Evolutionary conservation across 2,797 vertebrate species (phyloP).

Genomic region (Hydrolagus colliei): DNA sequence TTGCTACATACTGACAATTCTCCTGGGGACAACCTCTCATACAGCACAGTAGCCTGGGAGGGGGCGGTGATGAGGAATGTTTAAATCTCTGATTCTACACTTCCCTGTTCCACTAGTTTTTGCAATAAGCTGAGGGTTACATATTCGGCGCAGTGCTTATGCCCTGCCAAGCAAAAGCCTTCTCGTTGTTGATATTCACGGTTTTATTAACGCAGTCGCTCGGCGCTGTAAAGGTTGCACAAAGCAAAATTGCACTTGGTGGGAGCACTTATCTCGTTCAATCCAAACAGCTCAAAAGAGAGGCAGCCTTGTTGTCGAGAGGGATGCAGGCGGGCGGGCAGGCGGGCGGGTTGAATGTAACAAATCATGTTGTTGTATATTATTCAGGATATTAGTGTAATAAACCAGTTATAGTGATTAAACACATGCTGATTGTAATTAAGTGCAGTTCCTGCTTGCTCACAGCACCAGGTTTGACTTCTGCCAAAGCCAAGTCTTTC

Average conservation of each 20-base stretch:
- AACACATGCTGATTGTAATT: constrained; percentile 13
- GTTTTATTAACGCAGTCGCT: neutral
- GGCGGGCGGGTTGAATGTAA: neutral
- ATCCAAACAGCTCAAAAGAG: neutral
- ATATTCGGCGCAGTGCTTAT: neutral
- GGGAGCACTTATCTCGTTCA: neutral
- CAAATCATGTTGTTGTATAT: neutral
- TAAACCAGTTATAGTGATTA: neutral
- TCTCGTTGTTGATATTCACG: neutral
- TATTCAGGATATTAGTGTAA: neutral
- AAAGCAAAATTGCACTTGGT: neutral
- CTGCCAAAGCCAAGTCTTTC: neutral
- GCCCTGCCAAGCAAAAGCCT: neutral
- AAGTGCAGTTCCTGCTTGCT: constrained; percentile 7
- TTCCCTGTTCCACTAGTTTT: neutral
- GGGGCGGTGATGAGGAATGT: neutral
- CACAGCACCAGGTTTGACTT: neutral
- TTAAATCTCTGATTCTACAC: neutral
- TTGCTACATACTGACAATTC: constrained; percentile 22
- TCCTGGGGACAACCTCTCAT: constrained; percentile 13
- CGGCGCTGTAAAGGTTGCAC: neutral
- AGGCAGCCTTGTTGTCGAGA: neutral
- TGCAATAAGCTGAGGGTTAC: neutral
- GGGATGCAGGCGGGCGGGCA: neutral
- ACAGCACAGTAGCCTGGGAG: constrained; percentile 18